A percentile compares a stretch with the other conserved stretches of the same genome.
These are phyloP conservation scores for Stegophylla sp. DNA, from an alignment of 2,888 invertebrate species.

Conservation along the genomic window DNA sequence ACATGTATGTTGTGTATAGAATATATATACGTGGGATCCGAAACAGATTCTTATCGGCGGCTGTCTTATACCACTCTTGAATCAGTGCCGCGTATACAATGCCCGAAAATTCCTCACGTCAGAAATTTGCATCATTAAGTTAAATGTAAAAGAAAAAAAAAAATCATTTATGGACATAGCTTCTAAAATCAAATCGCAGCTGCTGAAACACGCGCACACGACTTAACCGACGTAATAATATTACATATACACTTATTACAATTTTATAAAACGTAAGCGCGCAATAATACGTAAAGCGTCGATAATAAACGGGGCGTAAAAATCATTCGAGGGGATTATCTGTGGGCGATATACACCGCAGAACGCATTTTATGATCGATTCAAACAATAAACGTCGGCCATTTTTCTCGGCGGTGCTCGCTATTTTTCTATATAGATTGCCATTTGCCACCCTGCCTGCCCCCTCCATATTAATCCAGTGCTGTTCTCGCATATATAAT, in stretches of 20 bases:
- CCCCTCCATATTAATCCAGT: not conserved
- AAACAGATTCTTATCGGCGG: constrained; percentile 31
- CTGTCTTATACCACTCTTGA: constrained; percentile 15
- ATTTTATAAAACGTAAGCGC: not conserved
- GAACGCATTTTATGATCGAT: constrained; percentile 43
- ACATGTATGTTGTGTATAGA: not conserved
- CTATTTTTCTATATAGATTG: constrained; percentile 37
- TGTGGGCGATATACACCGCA: constrained; percentile 27
- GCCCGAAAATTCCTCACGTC: constrained; percentile 12
- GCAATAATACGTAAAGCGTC: not conserved
- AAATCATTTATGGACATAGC: not conserved
- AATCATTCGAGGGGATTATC: constrained; percentile 43
- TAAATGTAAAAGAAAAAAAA: constrained; percentile 7
- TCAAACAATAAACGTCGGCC: constrained; percentile 45
- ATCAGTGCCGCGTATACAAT: not conserved
- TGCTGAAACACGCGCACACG: not conserved
- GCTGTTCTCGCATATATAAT: constrained; percentile 17
- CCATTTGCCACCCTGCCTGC: not conserved
- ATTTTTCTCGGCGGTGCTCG: constrained; percentile 27
- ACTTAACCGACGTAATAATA: not conserved
- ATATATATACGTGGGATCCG: not conserved
- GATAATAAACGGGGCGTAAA: constrained; percentile 40
- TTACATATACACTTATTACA: not conserved
- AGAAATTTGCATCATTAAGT: constrained; percentile 30
- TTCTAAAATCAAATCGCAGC: constrained; percentile 12